phyloP scores from a whole-genome alignment of 37 sponge, comb jelly and placozoan genomes.

The Eunapius fragilis region DNA sequence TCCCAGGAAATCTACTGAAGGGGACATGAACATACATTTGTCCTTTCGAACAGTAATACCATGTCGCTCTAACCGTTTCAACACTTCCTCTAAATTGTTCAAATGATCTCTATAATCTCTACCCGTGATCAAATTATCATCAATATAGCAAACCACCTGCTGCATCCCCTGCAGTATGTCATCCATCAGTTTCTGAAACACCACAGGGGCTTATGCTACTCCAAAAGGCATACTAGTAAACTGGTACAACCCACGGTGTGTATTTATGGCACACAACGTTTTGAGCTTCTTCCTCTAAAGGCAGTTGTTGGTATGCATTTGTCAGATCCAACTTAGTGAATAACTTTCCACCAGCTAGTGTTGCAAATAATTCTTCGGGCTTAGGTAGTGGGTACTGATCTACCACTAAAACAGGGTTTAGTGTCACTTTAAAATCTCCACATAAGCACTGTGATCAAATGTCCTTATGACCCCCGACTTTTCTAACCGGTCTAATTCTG shows the following conservation, averaged over 20 bases:
- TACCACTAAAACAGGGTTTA: constrained; percentile 15
- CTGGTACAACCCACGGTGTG: no score
- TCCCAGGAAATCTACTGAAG: constrained; percentile 42
- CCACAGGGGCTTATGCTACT: constrained; percentile 16
- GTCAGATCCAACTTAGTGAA: constrained; percentile 35
- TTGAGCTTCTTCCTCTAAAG: constrained; percentile 18
- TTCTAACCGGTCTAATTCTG: no score
- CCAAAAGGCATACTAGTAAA: no score
- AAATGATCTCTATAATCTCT: constrained; percentile 26
- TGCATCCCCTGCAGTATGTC: constrained; percentile 34
- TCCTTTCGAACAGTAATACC: not conserved
- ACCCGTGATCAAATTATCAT: constrained; percentile 51
- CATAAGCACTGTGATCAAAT: no score
- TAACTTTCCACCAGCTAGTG: constrained; percentile 7
- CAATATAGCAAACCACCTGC: constrained; percentile 27
- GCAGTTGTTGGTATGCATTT: constrained; percentile 38
- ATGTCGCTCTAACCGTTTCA: constrained; percentile 20
- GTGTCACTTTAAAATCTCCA: constrained; percentile 42
- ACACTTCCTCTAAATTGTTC: constrained; percentile 17
- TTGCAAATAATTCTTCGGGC: constrained; percentile 43
- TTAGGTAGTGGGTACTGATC: constrained; percentile 45
- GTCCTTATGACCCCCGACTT: no score
- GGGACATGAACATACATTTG: constrained; percentile 23
- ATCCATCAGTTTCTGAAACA: constrained; percentile 49
- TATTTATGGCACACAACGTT: not conserved